Conservation (phyloP, 2,888 invertebrate species). For the Nipponacmea schrenckii region DNA sequence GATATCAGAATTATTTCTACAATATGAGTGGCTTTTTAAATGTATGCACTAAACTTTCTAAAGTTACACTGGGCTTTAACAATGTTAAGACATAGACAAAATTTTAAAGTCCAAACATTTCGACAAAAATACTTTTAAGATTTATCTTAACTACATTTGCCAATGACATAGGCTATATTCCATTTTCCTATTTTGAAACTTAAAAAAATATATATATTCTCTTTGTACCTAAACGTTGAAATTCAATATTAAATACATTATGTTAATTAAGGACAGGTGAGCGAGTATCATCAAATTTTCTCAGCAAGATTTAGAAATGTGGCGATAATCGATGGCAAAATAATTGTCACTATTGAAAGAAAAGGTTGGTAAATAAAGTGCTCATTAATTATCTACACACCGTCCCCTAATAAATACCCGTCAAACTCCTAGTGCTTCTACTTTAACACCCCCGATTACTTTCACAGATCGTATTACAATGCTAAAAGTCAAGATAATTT, state of each 20-base stretch:
- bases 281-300: not conserved
- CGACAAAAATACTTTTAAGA: no score
- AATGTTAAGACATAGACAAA: no score
- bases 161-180: no score
- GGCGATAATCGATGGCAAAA: not conserved
- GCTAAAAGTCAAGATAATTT: not conserved
- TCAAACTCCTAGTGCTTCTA: not conserved
- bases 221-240: no score
- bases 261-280: not conserved
- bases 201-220: no score
- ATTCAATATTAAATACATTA: not conserved
- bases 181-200: no score
- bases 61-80: no score
- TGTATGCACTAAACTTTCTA: no score
- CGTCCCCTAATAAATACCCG: conserved; percentile 3
- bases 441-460: not conserved
- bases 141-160: no score
- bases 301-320: not conserved
- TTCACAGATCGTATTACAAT: not conserved
- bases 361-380: conserved; percentile 1
- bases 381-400: conserved; percentile 1
- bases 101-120: no score
- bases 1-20: no score
- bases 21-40: no score
- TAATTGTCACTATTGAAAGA: not conserved